These are phyloP conservation scores for Crenuchus spilurus DNA, from an alignment of 2,797 vertebrate species.

Conservation along the genomic window DNA sequence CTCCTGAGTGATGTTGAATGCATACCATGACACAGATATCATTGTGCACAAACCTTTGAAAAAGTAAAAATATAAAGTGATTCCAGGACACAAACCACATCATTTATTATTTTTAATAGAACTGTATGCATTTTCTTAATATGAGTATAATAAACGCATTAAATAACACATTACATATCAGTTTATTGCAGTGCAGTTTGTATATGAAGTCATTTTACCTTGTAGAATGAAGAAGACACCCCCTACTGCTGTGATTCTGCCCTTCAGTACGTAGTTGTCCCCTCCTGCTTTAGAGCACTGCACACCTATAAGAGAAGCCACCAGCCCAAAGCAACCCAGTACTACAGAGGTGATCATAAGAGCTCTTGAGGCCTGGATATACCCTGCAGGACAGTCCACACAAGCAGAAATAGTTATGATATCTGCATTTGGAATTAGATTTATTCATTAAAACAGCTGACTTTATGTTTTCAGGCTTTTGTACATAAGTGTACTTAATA, in stretches of 20 bases:
- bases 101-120: not conserved
- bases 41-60: conserved; percentile 84
- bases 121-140: too few species aligned
- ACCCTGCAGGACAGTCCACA: conserved; percentile 70
- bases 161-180: not conserved
- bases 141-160: too few species aligned
- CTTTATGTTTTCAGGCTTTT: not conserved
- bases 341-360: conserved; percentile 83
- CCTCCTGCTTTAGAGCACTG: conserved; percentile 83
- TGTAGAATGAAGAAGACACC: conserved; percentile 83
- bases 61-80: conserved; percentile 27
- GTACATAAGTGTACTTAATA: not conserved
- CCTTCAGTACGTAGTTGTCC: conserved; percentile 76
- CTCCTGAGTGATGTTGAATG: conserved; percentile 86
- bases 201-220: conserved; percentile 69
- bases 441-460: not conserved
- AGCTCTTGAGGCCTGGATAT: conserved; percentile 88
- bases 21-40: conserved; percentile 91
- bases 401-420: not conserved
- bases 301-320: conserved; percentile 79
- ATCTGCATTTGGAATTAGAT: not conserved
- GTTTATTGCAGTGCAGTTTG: not conserved
- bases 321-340: conserved; percentile 78
- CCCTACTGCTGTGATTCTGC: conserved; percentile 76
- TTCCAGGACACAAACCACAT: not conserved